Percentiles rank a stretch among this genome's conserved stretches.
phyloP scores from a whole-genome alignment of 2,888 invertebrate species.

The Pollenia angustigena region DNA sequence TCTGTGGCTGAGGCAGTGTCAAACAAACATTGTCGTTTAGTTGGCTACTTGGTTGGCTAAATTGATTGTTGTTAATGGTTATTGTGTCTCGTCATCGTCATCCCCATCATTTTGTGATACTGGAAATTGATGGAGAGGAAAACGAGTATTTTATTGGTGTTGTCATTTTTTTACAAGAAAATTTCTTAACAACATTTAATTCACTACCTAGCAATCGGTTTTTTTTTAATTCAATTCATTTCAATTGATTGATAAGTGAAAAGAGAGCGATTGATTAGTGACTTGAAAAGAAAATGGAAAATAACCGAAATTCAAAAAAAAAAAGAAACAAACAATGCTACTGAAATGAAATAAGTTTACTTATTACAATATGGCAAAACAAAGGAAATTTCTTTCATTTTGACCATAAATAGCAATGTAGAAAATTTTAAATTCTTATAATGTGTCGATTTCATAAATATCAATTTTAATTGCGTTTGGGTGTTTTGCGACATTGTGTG shows the following conservation, averaged over 20 bases:
- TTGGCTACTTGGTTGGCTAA: conserved; percentile 23
- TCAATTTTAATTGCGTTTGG: conserved; percentile 58
- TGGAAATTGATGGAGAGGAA: conserved; percentile 40
- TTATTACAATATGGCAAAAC: not conserved
- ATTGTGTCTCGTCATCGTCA: conserved; percentile 55
- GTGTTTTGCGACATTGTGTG: conserved; percentile 37
- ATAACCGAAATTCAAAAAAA: conserved; percentile 26
- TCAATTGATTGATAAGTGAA: conserved; percentile 73
- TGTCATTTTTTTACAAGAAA: conserved; percentile 70
- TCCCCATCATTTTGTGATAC: conserved; percentile 36
- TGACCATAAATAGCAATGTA: conserved; percentile 30
- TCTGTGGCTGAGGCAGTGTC: conserved; percentile 53
- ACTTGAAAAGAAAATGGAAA: conserved; percentile 49
- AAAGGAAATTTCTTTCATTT: not conserved
- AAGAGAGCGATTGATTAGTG: conserved; percentile 71
- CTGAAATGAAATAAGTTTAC: not conserved
- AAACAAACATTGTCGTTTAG: conserved; percentile 49
- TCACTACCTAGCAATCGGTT: conserved; percentile 26
- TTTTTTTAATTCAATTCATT: conserved; percentile 48
- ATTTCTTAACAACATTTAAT: conserved; percentile 50
- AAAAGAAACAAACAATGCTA: too few relatives aligned
- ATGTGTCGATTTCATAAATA: conserved; percentile 49
- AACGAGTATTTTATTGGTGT: conserved; percentile 72
- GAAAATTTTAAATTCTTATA: conserved; percentile 35
- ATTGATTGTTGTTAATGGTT: conserved; percentile 69